phyloP scores from a whole-genome alignment of 2,888 invertebrate species.

The Aromia moschata region DNA sequence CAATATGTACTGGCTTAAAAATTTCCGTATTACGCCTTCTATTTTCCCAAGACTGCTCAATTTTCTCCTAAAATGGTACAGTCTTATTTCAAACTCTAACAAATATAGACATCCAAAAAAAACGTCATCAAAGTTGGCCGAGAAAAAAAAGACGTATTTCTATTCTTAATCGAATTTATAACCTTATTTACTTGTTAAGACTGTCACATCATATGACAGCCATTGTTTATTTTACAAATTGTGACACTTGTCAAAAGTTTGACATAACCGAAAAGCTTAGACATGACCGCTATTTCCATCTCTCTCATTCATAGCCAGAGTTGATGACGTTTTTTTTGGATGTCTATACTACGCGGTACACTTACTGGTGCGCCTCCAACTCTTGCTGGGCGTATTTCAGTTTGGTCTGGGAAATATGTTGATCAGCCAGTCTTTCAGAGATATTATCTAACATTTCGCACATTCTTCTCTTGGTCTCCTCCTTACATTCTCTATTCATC shows the following conservation, averaged over 20 bases:
- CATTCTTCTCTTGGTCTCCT: slow-evolving; percentile 31
- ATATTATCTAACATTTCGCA: slow-evolving; percentile 37
- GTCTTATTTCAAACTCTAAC: slow-evolving; percentile 26
- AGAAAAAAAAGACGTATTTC: too few relatives aligned
- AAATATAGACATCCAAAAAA: too few relatives aligned
- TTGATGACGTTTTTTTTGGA: too few relatives aligned
- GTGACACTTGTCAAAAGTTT: too few relatives aligned
- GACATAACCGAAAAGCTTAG: too few relatives aligned
- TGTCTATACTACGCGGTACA: background rate
- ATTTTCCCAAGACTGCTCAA: slow-evolving; percentile 31
- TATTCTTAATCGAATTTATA: too few relatives aligned
- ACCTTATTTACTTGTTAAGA: too few relatives aligned
- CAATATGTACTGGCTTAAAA: slow-evolving; percentile 36
- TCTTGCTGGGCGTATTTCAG: slow-evolving; percentile 34
- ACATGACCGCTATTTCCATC: too few relatives aligned
- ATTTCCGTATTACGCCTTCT: slow-evolving; percentile 33
- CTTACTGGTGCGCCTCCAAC: background rate
- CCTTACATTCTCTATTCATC: slow-evolving; percentile 34
- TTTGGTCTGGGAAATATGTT: slow-evolving; percentile 39
- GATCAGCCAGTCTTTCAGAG: slow-evolving; percentile 38
- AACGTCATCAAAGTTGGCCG: too few relatives aligned
- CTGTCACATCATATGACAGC: too few relatives aligned
- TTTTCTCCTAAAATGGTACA: slow-evolving; percentile 2
- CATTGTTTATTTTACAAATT: too few relatives aligned
- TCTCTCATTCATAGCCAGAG: too few relatives aligned